These are phyloP conservation scores for Aricia agestis DNA, from an alignment of 1,140 invertebrate species.

Conservation along the genomic window DNA sequence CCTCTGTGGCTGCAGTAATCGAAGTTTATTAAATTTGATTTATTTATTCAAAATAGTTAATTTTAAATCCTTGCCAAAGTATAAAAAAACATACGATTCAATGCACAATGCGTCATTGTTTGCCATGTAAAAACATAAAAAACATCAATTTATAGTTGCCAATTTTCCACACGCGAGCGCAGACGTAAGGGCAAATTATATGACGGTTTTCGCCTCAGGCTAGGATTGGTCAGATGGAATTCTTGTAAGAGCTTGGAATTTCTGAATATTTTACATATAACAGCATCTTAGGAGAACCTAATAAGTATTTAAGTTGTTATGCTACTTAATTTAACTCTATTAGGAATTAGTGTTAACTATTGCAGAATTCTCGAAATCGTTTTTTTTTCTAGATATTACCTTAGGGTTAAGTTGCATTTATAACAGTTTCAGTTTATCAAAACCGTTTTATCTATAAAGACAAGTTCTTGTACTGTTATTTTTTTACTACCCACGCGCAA, in stretches of 20 bases:
- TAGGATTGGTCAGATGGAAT: slow-evolving; percentile 35
- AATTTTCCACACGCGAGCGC: slow-evolving; percentile 37
- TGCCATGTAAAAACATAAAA: slow-evolving; percentile 20
- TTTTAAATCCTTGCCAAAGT: no score
- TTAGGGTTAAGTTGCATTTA: no score
- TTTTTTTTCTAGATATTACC: no score
- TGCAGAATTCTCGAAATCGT: not conserved
- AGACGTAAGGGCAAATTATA: slow-evolving; percentile 34
- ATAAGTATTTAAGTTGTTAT: not conserved
- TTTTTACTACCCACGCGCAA: not conserved
- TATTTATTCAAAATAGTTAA: no score
- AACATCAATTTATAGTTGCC: slow-evolving; percentile 31
- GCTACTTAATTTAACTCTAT: not conserved
- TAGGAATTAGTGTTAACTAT: not conserved
- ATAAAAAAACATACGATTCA: no score
- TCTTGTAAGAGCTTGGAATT: slow-evolving; percentile 29
- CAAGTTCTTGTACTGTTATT: not conserved
- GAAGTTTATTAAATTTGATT: no score
- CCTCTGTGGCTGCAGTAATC: no score
- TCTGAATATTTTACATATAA: slow-evolving; percentile 11
- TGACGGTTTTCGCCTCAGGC: slow-evolving; percentile 36
- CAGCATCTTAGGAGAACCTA: not conserved
- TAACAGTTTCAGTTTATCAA: no score
- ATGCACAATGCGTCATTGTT: not conserved
- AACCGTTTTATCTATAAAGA: no score